Evolutionary conservation across 2,888 invertebrate species (phyloP).

Genomic region (Conus canariensis): DNA sequence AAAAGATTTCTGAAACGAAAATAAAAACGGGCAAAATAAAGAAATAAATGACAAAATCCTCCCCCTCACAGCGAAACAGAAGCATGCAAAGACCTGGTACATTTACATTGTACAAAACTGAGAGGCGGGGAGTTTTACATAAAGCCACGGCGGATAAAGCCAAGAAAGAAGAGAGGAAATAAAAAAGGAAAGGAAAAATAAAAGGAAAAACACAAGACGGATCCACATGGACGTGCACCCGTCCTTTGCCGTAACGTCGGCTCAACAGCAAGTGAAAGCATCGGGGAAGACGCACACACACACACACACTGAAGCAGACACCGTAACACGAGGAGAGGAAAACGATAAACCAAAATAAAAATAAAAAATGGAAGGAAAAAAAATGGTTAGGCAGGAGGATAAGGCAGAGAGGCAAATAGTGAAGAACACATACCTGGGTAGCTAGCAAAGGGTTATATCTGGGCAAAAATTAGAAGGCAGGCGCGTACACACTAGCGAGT

Average conservation of each 20-base stretch:
- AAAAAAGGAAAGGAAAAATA: background rate
- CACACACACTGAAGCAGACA: background rate
- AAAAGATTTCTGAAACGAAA: no score
- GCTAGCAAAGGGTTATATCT: constrained; percentile 66
- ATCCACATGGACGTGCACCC: background rate
- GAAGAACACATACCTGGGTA: constrained; percentile 69
- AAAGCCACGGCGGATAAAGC: background rate
- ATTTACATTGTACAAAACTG: no score
- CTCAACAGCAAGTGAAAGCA: background rate
- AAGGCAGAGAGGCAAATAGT: constrained; percentile 56
- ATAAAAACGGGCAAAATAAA: no score
- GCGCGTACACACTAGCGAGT: constrained; percentile 56
- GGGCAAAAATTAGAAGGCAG: constrained; percentile 63
- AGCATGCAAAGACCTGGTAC: no score
- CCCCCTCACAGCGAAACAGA: no score
- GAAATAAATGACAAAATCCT: no score
- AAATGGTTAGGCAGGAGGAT: constrained; percentile 33
- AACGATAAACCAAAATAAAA: background rate
- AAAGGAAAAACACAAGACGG: background rate
- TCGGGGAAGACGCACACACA: constrained; percentile 4
- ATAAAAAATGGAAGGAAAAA: background rate
- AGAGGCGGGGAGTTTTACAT: no score
- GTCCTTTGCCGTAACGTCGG: background rate
- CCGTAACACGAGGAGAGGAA: background rate
- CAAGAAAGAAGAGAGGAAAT: no score